A percentile compares a stretch with the other conserved stretches of the same genome.
Conservation (phyloP, 2,888 invertebrate species). For the Isotomurus palustris region DNA sequence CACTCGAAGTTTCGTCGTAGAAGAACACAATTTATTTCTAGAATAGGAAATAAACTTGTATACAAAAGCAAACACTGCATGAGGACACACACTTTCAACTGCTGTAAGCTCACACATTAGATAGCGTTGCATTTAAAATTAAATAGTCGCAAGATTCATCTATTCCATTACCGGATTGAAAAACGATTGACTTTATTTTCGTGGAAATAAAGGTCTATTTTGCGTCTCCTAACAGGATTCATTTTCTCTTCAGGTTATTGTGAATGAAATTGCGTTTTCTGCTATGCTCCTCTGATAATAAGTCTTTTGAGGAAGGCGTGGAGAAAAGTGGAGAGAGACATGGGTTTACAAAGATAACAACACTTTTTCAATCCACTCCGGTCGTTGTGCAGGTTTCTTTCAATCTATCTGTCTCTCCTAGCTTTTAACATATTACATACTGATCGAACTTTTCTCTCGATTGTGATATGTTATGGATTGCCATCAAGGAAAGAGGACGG, state of each 20-base stretch:
- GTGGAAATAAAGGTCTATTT: background rate
- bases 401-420: background rate
- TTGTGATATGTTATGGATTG: conserved; percentile 1
- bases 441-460: conserved; percentile 1
- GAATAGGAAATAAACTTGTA: no score
- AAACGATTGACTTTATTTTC: background rate
- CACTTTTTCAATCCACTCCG: conserved; percentile 13
- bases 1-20: no score
- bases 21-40: no score
- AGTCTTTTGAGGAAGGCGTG: background rate
- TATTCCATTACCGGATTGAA: background rate
- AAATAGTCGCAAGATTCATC: no score
- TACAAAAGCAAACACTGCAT: no score
- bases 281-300: no score
- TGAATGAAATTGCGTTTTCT: no score
- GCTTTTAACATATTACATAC: conserved; percentile 8
- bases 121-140: no score
- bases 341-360: conserved; percentile 11
- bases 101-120: no score
- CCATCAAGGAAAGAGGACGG: no score
- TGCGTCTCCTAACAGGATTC: background rate
- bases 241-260: background rate
- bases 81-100: no score
- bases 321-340: conserved; percentile 4
- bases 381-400: background rate